phyloP scores from a whole-genome alignment of 2,797 vertebrate species.

The Sebastes paucispinis region DNA sequence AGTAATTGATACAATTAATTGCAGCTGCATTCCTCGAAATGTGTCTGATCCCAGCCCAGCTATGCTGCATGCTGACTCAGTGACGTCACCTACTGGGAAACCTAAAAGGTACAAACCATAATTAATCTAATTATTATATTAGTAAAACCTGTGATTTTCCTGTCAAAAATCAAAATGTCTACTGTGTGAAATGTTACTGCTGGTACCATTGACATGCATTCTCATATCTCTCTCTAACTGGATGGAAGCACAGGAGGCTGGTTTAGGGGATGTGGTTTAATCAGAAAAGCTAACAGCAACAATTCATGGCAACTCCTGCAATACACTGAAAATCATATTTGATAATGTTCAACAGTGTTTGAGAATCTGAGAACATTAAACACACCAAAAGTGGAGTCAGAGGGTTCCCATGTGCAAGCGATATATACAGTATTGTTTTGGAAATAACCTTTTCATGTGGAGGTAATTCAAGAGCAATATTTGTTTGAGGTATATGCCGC shows the following conservation, averaged over 20 bases:
- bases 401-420: conserved; percentile 20
- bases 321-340: not conserved
- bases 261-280: conserved; percentile 14
- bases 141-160: not conserved
- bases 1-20: conserved; percentile 45
- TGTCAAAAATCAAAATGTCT: not conserved
- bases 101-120: not conserved
- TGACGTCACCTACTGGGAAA: not conserved
- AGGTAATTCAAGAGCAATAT: conserved; percentile 42
- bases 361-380: conserved; percentile 4
- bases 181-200: not conserved
- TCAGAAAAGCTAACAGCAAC: conserved; percentile 14
- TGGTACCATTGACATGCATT: not conserved
- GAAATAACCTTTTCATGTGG: conserved; percentile 14
- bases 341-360: not conserved
- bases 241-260: not conserved
- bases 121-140: not conserved
- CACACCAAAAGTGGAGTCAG: not conserved
- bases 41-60: not conserved
- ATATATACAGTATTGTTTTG: not conserved
- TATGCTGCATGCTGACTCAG: not conserved
- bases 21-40: conserved; percentile 41
- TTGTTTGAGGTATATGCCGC: conserved; percentile 24
- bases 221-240: not conserved
- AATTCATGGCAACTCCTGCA: not conserved